phyloP scores from a whole-genome alignment of 2,113 vertebrate genomes.

The Condylura cristata region DNA sequence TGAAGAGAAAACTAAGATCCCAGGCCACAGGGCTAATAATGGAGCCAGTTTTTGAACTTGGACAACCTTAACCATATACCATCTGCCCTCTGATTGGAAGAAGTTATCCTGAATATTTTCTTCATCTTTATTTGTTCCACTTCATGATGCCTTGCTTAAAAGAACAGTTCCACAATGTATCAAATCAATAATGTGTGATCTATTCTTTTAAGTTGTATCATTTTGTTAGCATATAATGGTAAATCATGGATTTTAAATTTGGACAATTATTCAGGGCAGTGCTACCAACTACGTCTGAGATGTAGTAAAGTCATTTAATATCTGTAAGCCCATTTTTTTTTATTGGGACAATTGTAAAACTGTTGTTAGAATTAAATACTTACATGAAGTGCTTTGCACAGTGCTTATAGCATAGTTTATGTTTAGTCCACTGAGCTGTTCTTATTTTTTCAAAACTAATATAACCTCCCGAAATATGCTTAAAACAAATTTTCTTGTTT shows the following conservation, averaged over 20 bases:
- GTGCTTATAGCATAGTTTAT: slow-evolving; percentile 35
- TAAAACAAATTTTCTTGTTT: slow-evolving; percentile 7
- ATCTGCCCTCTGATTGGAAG: background rate
- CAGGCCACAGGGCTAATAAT: background rate
- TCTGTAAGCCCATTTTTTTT: slow-evolving; percentile 38
- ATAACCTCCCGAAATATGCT: background rate
- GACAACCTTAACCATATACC: background rate
- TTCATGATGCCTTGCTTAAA: background rate
- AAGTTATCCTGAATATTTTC: background rate
- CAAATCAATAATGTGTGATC: slow-evolving; percentile 2
- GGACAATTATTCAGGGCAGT: background rate
- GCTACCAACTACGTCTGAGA: background rate
- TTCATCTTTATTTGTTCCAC: background rate
- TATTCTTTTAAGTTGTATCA: background rate
- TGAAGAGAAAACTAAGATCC: background rate
- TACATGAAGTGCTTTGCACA: background rate
- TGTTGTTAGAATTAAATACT: slow-evolving; percentile 29
- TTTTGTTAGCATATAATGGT: background rate
- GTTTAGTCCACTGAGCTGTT: background rate
- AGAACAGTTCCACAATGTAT: background rate
- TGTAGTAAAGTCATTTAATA: background rate
- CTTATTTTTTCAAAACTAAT: slow-evolving; percentile 52
- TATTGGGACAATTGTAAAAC: background rate
- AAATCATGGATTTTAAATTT: background rate
- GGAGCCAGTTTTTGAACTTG: background rate